These are phyloP conservation scores for Encarsia formosa DNA, from an alignment of 2,888 invertebrate genomes.

Conservation along the genomic window DNA sequence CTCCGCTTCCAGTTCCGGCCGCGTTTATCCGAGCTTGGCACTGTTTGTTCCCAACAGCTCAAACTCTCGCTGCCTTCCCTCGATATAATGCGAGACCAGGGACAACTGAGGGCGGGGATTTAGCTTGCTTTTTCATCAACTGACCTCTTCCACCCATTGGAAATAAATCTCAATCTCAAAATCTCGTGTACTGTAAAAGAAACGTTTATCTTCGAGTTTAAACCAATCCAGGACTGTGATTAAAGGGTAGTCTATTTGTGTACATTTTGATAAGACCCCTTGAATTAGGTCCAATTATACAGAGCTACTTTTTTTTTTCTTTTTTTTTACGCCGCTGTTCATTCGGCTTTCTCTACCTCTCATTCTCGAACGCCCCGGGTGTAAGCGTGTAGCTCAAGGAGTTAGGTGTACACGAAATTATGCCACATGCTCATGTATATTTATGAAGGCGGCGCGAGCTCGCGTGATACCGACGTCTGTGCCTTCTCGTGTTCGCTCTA, in stretches of 20 bases:
- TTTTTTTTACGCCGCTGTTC: neutral
- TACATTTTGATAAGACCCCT: conserved; percentile 22
- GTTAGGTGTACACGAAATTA: conserved; percentile 21
- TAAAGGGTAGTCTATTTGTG: conserved; percentile 5
- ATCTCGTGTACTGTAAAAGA: too few relatives aligned
- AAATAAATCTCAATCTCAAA: too few relatives aligned
- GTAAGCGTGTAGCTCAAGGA: conserved; percentile 3
- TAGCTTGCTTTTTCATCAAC: too few relatives aligned
- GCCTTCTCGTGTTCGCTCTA: neutral
- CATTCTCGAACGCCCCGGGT: neutral
- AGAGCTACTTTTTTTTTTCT: conserved; percentile 7
- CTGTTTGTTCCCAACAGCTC: conserved; percentile 3
- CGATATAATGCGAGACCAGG: too few relatives aligned
- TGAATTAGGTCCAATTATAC: conserved; percentile 23
- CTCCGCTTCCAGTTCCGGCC: conserved; percentile 3
- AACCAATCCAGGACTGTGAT: too few relatives aligned
- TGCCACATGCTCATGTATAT: conserved; percentile 27
- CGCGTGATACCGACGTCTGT: conserved; percentile 12
- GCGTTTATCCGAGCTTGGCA: conserved; percentile 12
- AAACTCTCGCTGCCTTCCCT: neutral
- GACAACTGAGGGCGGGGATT: too few relatives aligned
- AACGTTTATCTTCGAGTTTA: too few relatives aligned
- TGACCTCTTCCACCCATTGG: too few relatives aligned
- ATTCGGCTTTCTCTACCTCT: neutral
- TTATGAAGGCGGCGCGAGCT: conserved; percentile 12